Percentiles rank a stretch among this genome's conserved stretches.
Conservation (phyloP, 2,797 vertebrate species). For the Sternarchorhynchus goeldii region DNA sequence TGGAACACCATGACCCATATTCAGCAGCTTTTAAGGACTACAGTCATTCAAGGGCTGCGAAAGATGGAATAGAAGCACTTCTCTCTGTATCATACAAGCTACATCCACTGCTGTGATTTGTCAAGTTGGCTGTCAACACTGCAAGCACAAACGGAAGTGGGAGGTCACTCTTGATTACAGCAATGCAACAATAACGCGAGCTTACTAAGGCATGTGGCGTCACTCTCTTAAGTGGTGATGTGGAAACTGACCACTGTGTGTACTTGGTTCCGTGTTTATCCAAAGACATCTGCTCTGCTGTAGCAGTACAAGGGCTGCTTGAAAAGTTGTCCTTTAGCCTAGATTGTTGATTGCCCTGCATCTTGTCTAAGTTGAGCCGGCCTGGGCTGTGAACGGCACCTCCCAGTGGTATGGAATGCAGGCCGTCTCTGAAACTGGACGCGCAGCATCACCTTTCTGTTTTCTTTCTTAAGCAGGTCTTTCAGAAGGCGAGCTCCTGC, state of each 20-base stretch:
- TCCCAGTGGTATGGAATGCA: slow-evolving; percentile 27
- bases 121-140: not conserved
- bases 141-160: not conserved
- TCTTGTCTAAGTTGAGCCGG: not conserved
- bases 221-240: not conserved
- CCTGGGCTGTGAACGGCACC: not conserved
- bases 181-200: slow-evolving; percentile 17
- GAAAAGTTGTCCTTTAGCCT: not conserved
- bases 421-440: slow-evolving; percentile 15
- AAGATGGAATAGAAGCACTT: not conserved
- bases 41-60: not conserved
- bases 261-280: not conserved
- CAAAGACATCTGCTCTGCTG: not conserved
- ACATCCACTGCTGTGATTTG: slow-evolving; percentile 13
- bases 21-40: slow-evolving; percentile 6
- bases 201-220: slow-evolving; percentile 2
- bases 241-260: not conserved
- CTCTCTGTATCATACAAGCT: not conserved
- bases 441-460: slow-evolving; percentile 35
- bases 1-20: slow-evolving; percentile 23
- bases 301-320: not conserved
- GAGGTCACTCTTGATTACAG: not conserved
- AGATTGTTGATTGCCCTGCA: not conserved
- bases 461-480: slow-evolving; percentile 40
- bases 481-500: slow-evolving; percentile 40